Conservation (phyloP, 2,797 vertebrate species). For the Gadopsis marmoratus region DNA sequence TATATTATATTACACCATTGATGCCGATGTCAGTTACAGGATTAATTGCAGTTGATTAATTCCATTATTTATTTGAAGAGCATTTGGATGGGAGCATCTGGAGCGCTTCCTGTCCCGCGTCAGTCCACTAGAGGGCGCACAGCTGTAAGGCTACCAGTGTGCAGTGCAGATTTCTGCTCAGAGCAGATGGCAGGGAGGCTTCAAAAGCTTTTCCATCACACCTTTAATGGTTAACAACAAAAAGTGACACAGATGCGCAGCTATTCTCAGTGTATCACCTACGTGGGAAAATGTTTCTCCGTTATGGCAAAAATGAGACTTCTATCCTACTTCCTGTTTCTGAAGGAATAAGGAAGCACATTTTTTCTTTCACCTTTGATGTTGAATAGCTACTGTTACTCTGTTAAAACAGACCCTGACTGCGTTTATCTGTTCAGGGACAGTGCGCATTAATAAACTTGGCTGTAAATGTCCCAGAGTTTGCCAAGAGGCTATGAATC, state of each 20-base stretch:
- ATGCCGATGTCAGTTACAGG: neutral
- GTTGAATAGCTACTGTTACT: neutral
- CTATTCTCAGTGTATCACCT: too few species aligned
- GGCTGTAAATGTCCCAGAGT: too few species aligned
- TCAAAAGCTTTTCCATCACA: neutral
- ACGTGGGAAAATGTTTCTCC: too few species aligned
- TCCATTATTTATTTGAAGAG: neutral
- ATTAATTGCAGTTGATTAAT: slow-evolving; percentile 6
- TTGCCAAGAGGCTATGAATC: too few species aligned
- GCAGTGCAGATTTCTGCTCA: slow-evolving; percentile 16
- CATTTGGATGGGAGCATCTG: neutral
- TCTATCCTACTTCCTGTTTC: neutral
- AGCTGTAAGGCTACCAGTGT: slow-evolving; percentile 50
- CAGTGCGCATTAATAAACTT: too few species aligned
- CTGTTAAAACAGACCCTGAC: neutral
- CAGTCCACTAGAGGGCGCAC: slow-evolving; percentile 82
- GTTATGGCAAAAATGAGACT: neutral
- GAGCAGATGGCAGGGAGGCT: slow-evolving; percentile 21
- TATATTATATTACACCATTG: too few species aligned
- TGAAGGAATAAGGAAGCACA: neutral
- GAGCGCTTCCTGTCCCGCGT: too few species aligned
- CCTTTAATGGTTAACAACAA: too few species aligned
- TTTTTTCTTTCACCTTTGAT: neutral
- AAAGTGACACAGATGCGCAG: too few species aligned
- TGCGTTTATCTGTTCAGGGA: too few species aligned